Conservation (phyloP, 2,888 invertebrate species). For the Drosophila helvetica region DNA sequence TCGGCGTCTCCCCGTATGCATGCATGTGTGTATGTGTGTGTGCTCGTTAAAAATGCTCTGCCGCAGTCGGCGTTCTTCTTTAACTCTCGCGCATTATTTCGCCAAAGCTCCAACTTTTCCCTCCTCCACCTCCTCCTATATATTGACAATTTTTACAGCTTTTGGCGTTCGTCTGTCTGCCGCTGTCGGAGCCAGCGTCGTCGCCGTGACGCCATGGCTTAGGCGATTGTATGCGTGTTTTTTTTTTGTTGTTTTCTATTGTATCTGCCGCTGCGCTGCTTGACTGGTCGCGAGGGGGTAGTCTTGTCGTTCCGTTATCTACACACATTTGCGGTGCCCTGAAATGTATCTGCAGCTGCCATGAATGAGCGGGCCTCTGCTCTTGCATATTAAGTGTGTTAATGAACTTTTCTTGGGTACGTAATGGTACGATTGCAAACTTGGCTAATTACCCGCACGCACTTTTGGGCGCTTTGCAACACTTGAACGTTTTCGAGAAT, state of each 20-base stretch:
- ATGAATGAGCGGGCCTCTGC: constrained; percentile 59
- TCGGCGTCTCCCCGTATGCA: constrained; percentile 64
- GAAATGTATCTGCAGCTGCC: constrained; percentile 11
- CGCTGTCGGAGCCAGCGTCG: constrained; percentile 42
- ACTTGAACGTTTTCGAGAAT: constrained; percentile 55
- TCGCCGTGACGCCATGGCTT: constrained; percentile 72
- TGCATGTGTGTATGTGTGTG: constrained; percentile 41
- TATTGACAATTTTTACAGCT: constrained; percentile 76
- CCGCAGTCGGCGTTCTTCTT: constrained; percentile 59
- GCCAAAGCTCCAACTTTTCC: constrained; percentile 51
- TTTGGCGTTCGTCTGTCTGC: constrained; percentile 53
- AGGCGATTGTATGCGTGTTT: constrained; percentile 64
- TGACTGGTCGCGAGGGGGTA: constrained; percentile 51
- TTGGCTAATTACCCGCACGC: constrained; percentile 52
- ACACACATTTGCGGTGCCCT: constrained; percentile 61
- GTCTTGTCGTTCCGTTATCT: constrained; percentile 58
- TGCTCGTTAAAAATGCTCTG: constrained; percentile 68
- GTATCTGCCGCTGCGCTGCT: constrained; percentile 61
- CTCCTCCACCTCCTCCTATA: constrained; percentile 57
- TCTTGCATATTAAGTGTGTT: constrained; percentile 59
- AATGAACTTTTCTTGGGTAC: constrained; percentile 59
- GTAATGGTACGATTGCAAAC: constrained; percentile 6
- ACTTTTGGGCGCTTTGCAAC: constrained; percentile 40
- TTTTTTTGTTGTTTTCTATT: constrained; percentile 39
- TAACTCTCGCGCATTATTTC: constrained; percentile 75